phyloP scores from a whole-genome alignment of 2,888 invertebrate genomes.

The Mimas tiliae region DNA sequence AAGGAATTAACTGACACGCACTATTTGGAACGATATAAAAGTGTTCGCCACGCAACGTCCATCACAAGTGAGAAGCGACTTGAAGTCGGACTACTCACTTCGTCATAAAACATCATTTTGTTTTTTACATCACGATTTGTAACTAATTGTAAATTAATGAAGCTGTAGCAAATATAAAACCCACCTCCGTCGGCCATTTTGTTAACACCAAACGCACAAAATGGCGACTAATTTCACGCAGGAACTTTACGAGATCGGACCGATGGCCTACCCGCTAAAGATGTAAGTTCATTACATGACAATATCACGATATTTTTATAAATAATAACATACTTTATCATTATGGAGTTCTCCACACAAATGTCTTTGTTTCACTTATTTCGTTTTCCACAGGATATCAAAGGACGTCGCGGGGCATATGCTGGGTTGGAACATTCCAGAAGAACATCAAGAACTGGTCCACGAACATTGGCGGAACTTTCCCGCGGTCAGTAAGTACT shows the following conservation, averaged over 20 bases:
- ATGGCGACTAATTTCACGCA: conserved; percentile 75
- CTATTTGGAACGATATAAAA: conserved; percentile 74
- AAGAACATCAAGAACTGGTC: conserved; percentile 86
- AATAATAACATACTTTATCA: not conserved
- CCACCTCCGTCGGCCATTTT: conserved; percentile 55
- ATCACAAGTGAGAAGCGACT: conserved; percentile 84
- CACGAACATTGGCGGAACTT: conserved; percentile 89
- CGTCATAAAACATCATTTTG: conserved; percentile 58
- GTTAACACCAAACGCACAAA: conserved; percentile 57
- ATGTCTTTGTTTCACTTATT: conserved; percentile 8
- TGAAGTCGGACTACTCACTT: conserved; percentile 84
- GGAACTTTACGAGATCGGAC: conserved; percentile 56
- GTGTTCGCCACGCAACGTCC: conserved; percentile 38
- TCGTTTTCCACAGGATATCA: conserved; percentile 60
- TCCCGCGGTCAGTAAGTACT: conserved; percentile 87
- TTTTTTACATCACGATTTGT: conserved; percentile 34
- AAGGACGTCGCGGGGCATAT: conserved; percentile 77
- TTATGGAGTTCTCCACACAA: not conserved
- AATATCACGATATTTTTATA: not conserved
- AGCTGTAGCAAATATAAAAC: conserved; percentile 15
- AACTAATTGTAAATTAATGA: conserved; percentile 32
- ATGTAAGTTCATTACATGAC: conserved; percentile 62
- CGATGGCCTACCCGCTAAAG: conserved; percentile 75
- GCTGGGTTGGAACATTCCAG: conserved; percentile 89
- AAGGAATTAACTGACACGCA: conserved; percentile 83